Conservation (phyloP, 2,797 vertebrate species). For the Poeciliopsis gracilis region DNA sequence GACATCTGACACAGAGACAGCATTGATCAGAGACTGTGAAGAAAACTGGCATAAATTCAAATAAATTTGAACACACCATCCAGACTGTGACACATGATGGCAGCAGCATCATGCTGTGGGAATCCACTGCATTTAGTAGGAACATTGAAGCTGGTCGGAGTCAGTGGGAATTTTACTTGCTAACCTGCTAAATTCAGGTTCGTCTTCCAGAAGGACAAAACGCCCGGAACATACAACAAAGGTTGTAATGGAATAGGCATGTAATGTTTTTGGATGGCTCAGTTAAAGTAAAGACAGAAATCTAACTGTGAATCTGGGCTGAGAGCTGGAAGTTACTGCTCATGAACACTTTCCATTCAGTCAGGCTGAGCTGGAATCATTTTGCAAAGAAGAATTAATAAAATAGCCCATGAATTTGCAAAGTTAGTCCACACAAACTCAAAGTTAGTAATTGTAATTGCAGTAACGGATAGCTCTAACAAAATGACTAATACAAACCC, state of each 20-base stretch:
- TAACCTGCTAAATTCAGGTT: neutral
- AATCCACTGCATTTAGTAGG: neutral
- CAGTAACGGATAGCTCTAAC: neutral
- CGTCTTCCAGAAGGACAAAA: neutral
- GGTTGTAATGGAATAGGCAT: neutral
- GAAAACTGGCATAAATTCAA: neutral
- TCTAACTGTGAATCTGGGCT: neutral
- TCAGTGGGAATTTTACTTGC: neutral
- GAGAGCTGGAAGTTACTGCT: neutral
- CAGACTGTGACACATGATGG: slow-evolving; percentile 2
- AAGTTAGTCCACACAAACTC: neutral
- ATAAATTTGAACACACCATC: neutral
- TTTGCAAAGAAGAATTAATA: neutral
- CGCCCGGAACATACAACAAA: neutral
- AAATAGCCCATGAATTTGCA: neutral
- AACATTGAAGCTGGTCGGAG: neutral
- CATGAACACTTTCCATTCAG: neutral
- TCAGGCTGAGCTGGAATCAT: neutral
- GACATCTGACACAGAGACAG: neutral
- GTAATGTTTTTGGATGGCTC: neutral
- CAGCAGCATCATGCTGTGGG: slow-evolving; percentile 9
- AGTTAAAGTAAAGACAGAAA: neutral
- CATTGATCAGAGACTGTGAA: neutral
- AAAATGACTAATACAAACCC: neutral
- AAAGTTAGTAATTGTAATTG: neutral